A percentile compares a stretch with the other conserved stretches of the same genome.
Evolutionary conservation across 1,140 invertebrate species (phyloP).

Genomic region (Tetraneura akinire): DNA sequence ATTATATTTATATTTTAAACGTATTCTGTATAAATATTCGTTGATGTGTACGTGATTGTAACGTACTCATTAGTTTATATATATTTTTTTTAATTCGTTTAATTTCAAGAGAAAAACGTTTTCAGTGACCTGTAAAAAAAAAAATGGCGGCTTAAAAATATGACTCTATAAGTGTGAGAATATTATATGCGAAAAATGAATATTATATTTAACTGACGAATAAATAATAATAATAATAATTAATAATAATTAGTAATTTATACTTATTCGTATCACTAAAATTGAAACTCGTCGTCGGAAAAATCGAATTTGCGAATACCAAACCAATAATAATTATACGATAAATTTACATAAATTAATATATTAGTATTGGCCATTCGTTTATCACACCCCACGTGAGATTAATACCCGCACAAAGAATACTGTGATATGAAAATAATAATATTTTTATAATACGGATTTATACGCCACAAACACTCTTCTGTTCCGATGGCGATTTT

Average conservation of each 20-base stretch:
- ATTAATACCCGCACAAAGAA: not conserved
- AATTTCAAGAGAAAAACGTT: not conserved
- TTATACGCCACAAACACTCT: not conserved
- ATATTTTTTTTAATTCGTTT: constrained; percentile 36
- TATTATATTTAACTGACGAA: too few species aligned
- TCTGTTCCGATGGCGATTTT: not conserved
- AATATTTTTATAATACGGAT: not conserved
- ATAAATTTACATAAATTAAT: not conserved
- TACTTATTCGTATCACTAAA: not conserved
- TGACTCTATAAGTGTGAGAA: too few species aligned
- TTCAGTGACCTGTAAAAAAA: constrained; percentile 9
- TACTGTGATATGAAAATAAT: not conserved
- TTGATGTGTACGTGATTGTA: not conserved
- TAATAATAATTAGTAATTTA: too few species aligned
- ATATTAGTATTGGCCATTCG: not conserved
- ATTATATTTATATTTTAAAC: constrained; percentile 7
- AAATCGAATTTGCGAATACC: not conserved
- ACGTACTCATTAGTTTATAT: not conserved
- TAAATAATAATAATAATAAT: too few species aligned
- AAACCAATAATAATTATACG: too few species aligned
- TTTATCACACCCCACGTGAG: constrained; percentile 26
- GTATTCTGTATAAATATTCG: not conserved
- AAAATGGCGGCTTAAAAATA: too few species aligned
- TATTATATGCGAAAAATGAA: too few species aligned
- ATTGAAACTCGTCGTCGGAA: not conserved